phyloP scores from a whole-genome alignment of 2,888 invertebrate species.

The Heliconius aoede region DNA sequence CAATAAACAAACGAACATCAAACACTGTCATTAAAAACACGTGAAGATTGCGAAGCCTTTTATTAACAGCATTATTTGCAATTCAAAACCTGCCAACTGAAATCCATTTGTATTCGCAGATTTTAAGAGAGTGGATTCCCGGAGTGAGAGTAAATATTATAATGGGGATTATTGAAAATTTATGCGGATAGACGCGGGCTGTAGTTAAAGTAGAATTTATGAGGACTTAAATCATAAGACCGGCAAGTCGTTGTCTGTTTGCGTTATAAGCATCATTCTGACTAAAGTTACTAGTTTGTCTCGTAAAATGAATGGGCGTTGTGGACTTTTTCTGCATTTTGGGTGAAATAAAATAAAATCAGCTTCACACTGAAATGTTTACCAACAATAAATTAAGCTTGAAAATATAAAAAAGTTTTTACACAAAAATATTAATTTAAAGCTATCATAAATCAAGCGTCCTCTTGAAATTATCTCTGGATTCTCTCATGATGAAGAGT shows the following conservation, averaged over 20 bases:
- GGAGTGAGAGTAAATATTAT: conserved; percentile 27
- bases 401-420: no score
- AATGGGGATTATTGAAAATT: conserved; percentile 27
- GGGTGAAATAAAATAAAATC: no score
- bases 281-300: conserved; percentile 11
- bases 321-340: no score
- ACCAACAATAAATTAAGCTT: no score
- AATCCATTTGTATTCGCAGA: conserved; percentile 25
- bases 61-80: conserved; percentile 24
- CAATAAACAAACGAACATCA: background rate
- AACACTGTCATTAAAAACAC: conserved; percentile 18
- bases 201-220: conserved; percentile 23
- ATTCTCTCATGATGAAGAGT: no score
- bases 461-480: no score
- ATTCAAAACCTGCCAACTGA: conserved; percentile 22
- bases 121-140: conserved; percentile 25
- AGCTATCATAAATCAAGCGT: no score
- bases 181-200: conserved; percentile 26
- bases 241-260: conserved; percentile 19
- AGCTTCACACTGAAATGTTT: no score
- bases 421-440: no score
- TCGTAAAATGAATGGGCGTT: background rate
- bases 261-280: conserved; percentile 1
- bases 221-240: conserved; percentile 23
- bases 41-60: conserved; percentile 11